Conservation (phyloP, 2,888 invertebrate genomes). For the Apamea anceps region DNA sequence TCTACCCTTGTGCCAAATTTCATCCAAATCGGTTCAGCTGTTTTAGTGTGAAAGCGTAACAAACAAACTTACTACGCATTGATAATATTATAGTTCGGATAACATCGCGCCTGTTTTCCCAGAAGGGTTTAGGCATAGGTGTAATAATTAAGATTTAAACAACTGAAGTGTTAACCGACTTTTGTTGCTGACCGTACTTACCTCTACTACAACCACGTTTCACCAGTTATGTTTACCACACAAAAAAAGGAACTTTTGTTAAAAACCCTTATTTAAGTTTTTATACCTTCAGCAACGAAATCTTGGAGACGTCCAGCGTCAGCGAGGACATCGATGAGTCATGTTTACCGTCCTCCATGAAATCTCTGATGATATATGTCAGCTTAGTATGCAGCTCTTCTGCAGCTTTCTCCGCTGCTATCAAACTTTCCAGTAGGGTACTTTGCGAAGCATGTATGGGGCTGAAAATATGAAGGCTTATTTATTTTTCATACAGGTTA, state of each 20-base stretch:
- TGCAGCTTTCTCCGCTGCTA: slow-evolving; percentile 79
- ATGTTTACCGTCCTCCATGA: slow-evolving; percentile 76
- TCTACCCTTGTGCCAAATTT: too few species aligned
- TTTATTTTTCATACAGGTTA: neutral
- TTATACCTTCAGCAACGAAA: slow-evolving; percentile 84
- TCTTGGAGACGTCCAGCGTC: slow-evolving; percentile 86
- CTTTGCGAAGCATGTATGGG: slow-evolving; percentile 78
- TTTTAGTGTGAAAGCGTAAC: too few species aligned
- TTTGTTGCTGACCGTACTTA: too few species aligned
- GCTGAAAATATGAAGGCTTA: slow-evolving; percentile 71
- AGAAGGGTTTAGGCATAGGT: too few species aligned
- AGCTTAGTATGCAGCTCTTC: slow-evolving; percentile 79
- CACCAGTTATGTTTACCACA: neutral
- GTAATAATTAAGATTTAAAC: too few species aligned
- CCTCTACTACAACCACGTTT: too few species aligned
- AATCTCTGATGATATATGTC: slow-evolving; percentile 75
- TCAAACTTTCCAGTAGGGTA: slow-evolving; percentile 76
- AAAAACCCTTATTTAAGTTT: too few species aligned
- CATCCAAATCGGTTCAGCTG: too few species aligned
- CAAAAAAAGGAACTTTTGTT: neutral
- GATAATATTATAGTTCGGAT: too few species aligned
- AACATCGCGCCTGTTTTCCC: too few species aligned
- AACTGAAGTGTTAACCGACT: too few species aligned
- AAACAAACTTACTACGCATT: too few species aligned
- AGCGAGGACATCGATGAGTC: slow-evolving; percentile 83